Percentiles rank a stretch among this genome's conserved stretches.
These are phyloP conservation scores for Actinernus sp. DNA, from an alignment of 92 coral and sea anemone genomes.

Conservation along the genomic window DNA sequence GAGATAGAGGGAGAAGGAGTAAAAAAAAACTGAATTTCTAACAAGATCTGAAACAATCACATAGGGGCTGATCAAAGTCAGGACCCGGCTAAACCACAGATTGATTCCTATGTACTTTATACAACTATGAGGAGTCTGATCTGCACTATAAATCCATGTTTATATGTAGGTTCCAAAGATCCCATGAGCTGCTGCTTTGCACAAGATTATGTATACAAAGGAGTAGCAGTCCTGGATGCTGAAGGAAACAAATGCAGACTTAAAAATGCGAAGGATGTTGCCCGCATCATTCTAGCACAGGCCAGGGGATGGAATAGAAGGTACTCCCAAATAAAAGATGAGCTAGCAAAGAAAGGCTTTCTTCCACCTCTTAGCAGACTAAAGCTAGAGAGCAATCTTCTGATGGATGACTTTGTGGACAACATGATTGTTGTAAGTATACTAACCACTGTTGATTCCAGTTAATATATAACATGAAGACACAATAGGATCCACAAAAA, in stretches of 20 bases:
- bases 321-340: constrained; percentile 61
- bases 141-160: no score
- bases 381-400: constrained; percentile 82
- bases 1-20: no score
- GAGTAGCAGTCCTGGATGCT: constrained; percentile 87
- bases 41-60: no score
- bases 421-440: constrained; percentile 90
- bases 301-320: constrained; percentile 94
- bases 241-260: constrained; percentile 95
- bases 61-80: no score
- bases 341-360: constrained; percentile 75
- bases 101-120: no score
- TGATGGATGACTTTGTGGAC: constrained; percentile 96
- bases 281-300: constrained; percentile 87
- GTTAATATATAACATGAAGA: no score
- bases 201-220: constrained; percentile 97
- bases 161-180: constrained; percentile 74
- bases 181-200: constrained; percentile 92
- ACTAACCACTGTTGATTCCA: neutral
- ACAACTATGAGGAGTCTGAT: no score
- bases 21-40: no score
- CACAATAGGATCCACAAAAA: no score
- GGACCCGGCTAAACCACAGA: no score
- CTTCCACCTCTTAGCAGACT: constrained; percentile 63
- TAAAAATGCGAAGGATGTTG: constrained; percentile 88